These are phyloP conservation scores for Ormyrus rosae DNA, from an alignment of 2,888 invertebrate species.

Conservation along the genomic window DNA sequence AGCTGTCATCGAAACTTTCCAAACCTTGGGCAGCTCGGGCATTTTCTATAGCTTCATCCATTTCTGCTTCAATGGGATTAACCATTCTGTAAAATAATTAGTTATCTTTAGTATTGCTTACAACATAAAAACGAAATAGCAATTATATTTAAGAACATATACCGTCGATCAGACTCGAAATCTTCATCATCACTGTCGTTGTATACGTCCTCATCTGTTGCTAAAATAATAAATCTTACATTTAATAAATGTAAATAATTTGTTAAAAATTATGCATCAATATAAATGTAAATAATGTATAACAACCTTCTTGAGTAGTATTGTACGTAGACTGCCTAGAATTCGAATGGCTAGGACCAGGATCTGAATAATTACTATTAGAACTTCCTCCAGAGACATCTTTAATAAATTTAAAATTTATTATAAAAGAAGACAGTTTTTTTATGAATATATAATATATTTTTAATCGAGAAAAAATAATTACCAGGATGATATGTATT, in stretches of 20 bases:
- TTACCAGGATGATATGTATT: conserved; percentile 71
- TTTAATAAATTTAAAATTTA: conserved; percentile 17
- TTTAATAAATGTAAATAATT: background rate
- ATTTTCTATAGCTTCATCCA: conserved; percentile 71
- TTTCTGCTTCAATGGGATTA: conserved; percentile 70
- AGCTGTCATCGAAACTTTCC: conserved; percentile 65
- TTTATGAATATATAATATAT: background rate
- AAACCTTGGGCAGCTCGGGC: conserved; percentile 64
- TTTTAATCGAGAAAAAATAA: background rate
- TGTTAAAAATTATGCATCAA: background rate
- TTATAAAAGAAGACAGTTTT: too few relatives aligned
- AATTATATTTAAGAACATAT: background rate
- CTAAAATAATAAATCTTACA: conserved; percentile 58
- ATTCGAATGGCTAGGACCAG: conserved; percentile 67
- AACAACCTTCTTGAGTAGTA: conserved; percentile 67
- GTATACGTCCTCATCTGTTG: conserved; percentile 70
- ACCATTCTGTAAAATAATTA: conserved; percentile 68
- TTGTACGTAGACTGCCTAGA: conserved; percentile 55
- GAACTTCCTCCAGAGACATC: conserved; percentile 53
- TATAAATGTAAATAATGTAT: background rate
- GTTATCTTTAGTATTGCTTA: background rate
- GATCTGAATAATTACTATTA: conserved; percentile 62
- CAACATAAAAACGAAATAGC: conserved; percentile 6
- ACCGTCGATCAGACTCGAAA: conserved; percentile 48
- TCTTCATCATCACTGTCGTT: conserved; percentile 74